Evolutionary conservation across 2,888 invertebrate species (phyloP).

Genomic region (Dicyrtomina minuta): DNA sequence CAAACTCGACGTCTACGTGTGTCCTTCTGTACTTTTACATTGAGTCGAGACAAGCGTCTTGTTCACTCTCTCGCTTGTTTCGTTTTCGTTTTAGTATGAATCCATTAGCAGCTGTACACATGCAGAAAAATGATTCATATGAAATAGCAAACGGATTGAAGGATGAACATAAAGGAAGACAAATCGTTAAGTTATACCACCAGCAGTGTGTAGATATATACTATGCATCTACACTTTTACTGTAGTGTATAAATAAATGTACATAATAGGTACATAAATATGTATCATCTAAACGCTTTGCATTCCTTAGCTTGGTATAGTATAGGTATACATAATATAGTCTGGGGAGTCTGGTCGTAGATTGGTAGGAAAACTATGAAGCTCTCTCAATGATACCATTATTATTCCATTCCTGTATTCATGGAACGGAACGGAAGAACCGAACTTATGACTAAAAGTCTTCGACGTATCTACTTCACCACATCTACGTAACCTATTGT

Average conservation of each 20-base stretch:
- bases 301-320: too few relatives aligned
- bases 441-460: too few relatives aligned
- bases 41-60: too few relatives aligned
- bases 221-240: neutral
- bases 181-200: neutral
- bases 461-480: too few relatives aligned
- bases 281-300: too few relatives aligned
- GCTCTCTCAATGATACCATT: neutral
- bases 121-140: constrained; percentile 14
- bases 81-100: neutral
- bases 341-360: neutral
- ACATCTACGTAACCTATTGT: too few relatives aligned
- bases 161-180: neutral
- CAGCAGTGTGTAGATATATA: neutral
- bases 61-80: neutral
- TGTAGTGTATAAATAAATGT: neutral
- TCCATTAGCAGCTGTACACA: constrained; percentile 19
- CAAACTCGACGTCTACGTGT: too few relatives aligned
- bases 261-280: too few relatives aligned
- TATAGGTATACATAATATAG: too few relatives aligned
- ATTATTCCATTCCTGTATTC: too few relatives aligned
- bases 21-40: too few relatives aligned
- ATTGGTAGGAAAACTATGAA: neutral
- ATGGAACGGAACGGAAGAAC: too few relatives aligned
- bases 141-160: neutral